Conservation (phyloP, 2,888 invertebrate species). For the Drosophila kokeensis region DNA sequence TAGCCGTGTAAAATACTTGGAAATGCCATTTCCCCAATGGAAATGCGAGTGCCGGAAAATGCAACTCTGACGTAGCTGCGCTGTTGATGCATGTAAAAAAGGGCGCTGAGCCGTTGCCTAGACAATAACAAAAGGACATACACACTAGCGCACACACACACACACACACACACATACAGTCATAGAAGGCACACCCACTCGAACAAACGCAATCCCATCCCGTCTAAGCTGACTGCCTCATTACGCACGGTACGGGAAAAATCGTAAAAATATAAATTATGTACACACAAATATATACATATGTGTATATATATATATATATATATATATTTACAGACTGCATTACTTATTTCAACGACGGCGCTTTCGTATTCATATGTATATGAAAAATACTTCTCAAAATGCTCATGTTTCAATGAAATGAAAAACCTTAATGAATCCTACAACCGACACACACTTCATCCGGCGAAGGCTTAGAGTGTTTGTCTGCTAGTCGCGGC, state of each 20-base stretch:
- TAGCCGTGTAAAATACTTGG: conserved; percentile 56
- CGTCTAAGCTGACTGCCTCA: conserved; percentile 62
- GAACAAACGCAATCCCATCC: conserved; percentile 26
- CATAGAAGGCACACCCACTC: conserved; percentile 17
- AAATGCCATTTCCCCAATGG: conserved; percentile 57
- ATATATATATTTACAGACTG: conserved; percentile 14
- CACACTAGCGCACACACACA: conserved; percentile 12
- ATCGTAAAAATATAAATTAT: conserved; percentile 39
- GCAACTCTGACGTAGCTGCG: conserved; percentile 53
- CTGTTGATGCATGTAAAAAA: conserved; percentile 38
- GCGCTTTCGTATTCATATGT: conserved; percentile 45
- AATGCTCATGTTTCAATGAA: conserved; percentile 65
- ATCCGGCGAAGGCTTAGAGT: conserved; percentile 26
- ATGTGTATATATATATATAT: conserved; percentile 17
- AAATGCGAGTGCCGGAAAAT: conserved; percentile 68
- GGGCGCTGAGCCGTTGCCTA: conserved; percentile 60
- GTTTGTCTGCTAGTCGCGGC: conserved; percentile 12
- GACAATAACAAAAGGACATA: conserved; percentile 43
- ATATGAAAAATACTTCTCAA: conserved; percentile 51
- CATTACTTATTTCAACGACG: conserved; percentile 37
- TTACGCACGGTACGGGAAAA: conserved; percentile 41
- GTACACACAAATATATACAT: conserved; percentile 6
- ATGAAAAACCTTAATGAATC: conserved; percentile 68
- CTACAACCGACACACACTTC: conserved; percentile 32
- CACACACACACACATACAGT: neutral